Evolutionary conservation across 2,888 invertebrate species (phyloP), one percentile per base, ranked within the genome.

Genomic region (Papilio demoleus): DNA sequence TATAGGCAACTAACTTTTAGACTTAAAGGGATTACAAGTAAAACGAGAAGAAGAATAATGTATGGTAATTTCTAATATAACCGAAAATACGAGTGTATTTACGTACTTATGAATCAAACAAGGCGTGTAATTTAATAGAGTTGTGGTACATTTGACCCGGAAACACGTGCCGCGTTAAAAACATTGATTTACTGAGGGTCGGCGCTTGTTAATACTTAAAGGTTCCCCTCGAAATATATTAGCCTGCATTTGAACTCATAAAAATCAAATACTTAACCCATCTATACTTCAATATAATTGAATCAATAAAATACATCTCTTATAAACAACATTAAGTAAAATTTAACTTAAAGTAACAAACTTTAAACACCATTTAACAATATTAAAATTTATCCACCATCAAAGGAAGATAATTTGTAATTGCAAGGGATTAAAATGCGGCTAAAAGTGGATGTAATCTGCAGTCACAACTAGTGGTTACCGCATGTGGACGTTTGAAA

Each of bases 131-230:
- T 53, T 53, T 31, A 53, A 53, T 56, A n/a, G 31, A 56, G 31
- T 17, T 31, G n/a, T 24, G 24, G 53, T 56, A 31, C 9, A 31
- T 56, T 31, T 31, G 53, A 31, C 22, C 19, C 8, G 27, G 24
- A 65, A 14, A 11, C 27, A 22, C 56, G 56, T 24, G 65, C 38
- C 40, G 65, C 11, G 38, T 65, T 56, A 47, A 64, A 71, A 77
- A 75, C 79, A 79, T 78, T 77, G 75, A 79, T 81, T 81, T 76
- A 80, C 75, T 73, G 75, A 76, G 73, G 75, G 74, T 76, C 75
- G 72, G 73, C 76, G 70, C 74, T 77, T 78, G 77, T 85, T 79
- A 78, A 84, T 81, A 82, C 80, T 83, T 81, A 79, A 85, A 81
- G 76, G 71, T 72, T 73, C 76, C 74, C 70, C 38, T 34, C 14